Base-by-base conservation (phyloP, 2,797 vertebrate species). In the Parauchenoglanis ngamensis region DNA sequence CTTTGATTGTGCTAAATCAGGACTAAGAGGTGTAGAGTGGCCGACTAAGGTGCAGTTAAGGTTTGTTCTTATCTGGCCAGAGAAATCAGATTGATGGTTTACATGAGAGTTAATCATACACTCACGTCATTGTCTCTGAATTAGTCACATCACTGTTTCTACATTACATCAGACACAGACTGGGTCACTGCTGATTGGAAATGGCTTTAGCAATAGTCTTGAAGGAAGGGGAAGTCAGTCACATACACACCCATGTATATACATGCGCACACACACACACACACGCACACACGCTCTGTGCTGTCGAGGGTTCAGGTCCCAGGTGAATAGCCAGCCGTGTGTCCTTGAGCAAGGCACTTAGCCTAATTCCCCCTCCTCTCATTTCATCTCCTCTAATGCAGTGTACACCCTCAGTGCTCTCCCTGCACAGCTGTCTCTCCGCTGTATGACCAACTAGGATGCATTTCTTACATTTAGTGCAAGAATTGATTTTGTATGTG, bases 311-410 rank as follows among this genome's bases (percentile, higher is more conserved):
- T 44, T 84, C 28, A 72, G 65, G 12, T 80, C 83, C 92, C 93
- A 92, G 92, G 94, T 94, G 93, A 91, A 88, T 94, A 92, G 92
- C 92, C 90, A 90, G 87, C 89, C 31, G 85, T 90, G 87, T 92
- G 92, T 87, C 94, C 93, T 91, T 90, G 89, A 93, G 92, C 90
- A 82, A 92, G 91, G 87, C 94, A 94, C 94, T 95, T 94, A 94
- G 93, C 90, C 93, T 94, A 94, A 94, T 95, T 95, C 91, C 93
- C 90, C 90, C 90, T 83, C 80, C 91, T 90, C 90, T 92, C 75
- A 88, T 57, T 87, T 77, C 46, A 10, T 76, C 25, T 59, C 57
- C 19, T 59, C n/a, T 87, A 83, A 92, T 91, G 89, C 87, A 89
- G 90, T 92, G 83, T 83, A 88, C 88, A 90, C n/a, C 70, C 89